phyloP scores from a whole-genome alignment of 1,140 invertebrate species.

The Euura lappo region DNA sequence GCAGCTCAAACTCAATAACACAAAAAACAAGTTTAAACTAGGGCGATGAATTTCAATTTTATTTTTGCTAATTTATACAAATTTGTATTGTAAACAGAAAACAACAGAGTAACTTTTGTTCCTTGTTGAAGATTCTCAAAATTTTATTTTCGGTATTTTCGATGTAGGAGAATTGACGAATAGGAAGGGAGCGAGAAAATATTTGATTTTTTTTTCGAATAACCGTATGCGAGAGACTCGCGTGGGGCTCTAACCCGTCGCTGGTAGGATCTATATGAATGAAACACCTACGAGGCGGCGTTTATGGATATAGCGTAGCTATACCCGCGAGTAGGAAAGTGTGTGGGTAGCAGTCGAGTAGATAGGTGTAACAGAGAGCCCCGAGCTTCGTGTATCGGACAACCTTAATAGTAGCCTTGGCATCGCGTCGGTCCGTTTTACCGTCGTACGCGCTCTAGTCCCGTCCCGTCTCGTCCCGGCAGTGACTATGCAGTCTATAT shows the following conservation, averaged over 20 bases:
- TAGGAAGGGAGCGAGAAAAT: neutral
- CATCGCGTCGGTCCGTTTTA: constrained; percentile 9
- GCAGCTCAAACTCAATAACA: neutral
- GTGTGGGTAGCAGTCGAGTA: constrained; percentile 35
- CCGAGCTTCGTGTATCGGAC: constrained; percentile 6
- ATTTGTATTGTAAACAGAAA: no score
- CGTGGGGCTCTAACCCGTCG: neutral
- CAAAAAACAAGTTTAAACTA: neutral
- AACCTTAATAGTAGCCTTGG: constrained; percentile 58
- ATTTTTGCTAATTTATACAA: neutral
- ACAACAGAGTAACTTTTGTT: neutral
- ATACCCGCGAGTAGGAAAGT: neutral
- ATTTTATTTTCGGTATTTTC: neutral
- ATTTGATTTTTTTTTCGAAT: no score
- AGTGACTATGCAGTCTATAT: neutral
- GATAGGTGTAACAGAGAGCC: constrained; percentile 33
- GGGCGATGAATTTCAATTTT: neutral
- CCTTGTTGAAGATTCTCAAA: neutral
- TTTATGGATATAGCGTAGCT: no score
- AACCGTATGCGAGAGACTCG: no score
- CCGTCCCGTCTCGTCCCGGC: neutral
- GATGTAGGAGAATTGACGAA: neutral
- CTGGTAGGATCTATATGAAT: neutral
- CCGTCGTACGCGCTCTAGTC: neutral
- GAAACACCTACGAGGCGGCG: neutral